Conservation (phyloP, 2,888 invertebrate genomes). For the Drosophila rubida region DNA sequence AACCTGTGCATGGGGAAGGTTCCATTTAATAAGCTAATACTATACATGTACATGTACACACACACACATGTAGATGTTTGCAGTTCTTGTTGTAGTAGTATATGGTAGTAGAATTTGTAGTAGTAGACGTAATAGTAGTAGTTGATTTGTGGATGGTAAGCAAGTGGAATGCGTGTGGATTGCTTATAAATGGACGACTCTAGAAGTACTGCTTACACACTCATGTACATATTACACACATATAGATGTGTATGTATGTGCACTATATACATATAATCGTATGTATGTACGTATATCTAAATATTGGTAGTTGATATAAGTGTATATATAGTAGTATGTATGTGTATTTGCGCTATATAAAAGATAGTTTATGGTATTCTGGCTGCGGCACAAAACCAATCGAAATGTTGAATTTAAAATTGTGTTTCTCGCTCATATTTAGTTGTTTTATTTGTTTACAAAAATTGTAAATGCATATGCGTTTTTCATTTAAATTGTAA, state of each 20-base stretch:
- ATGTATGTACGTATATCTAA: conserved; percentile 6
- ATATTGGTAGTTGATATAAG: neutral
- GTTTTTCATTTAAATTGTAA: conserved; percentile 35
- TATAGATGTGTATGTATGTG: conserved; percentile 2
- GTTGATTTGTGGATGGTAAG: conserved; percentile 12
- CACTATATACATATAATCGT: conserved; percentile 8
- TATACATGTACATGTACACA: neutral
- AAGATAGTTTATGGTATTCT: conserved; percentile 12
- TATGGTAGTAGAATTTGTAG: too few species aligned
- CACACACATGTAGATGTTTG: neutral
- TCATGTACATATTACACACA: neutral
- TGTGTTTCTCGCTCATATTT: conserved; percentile 52
- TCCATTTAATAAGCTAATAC: conserved; percentile 9
- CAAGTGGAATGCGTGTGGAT: conserved; percentile 43
- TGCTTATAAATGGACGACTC: conserved; percentile 49
- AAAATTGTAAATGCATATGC: conserved; percentile 62
- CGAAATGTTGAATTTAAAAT: conserved; percentile 29
- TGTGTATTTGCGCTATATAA: conserved; percentile 8
- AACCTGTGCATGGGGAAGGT: conserved; percentile 30
- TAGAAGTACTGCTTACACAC: conserved; percentile 29
- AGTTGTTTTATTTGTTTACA: conserved; percentile 62
- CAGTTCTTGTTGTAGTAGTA: conserved; percentile 3
- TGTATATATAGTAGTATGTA: neutral
- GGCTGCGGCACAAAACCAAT: conserved; percentile 35
- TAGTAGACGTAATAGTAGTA: conserved; percentile 1